phyloP scores from a whole-genome alignment of 1,140 invertebrate genomes.

The Cotesia chilonis region DNA sequence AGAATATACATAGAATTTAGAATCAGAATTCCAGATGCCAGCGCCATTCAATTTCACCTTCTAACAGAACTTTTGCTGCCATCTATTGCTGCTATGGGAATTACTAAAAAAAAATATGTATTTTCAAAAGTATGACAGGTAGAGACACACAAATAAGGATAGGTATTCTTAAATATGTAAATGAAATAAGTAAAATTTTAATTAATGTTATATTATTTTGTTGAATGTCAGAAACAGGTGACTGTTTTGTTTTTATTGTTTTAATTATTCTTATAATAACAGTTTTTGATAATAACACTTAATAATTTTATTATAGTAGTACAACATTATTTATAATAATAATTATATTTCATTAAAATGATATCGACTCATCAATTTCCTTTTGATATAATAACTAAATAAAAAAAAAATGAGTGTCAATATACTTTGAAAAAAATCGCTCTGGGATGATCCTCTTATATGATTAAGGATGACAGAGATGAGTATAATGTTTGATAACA shows the following conservation, averaged over 20 bases:
- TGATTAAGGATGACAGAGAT: slow-evolving; percentile 26
- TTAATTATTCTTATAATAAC: not conserved
- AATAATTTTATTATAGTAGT: slow-evolving; percentile 5
- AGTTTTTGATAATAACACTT: slow-evolving; percentile 4
- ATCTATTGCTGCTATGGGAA: not conserved
- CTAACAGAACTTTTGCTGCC: not conserved
- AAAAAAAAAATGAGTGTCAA: slow-evolving; percentile 10
- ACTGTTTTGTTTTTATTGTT: slow-evolving; percentile 12
- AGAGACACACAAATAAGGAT: too few relatives aligned
- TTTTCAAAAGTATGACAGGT: too few relatives aligned
- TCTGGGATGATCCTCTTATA: slow-evolving; percentile 23
- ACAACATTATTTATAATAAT: slow-evolving; percentile 25
- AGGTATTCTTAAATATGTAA: too few relatives aligned
- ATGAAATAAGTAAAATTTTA: too few relatives aligned
- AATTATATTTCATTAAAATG: not conserved
- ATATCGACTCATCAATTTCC: slow-evolving; percentile 15
- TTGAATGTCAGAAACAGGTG: slow-evolving; percentile 1
- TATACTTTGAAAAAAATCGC: slow-evolving; percentile 7
- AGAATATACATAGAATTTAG: not conserved
- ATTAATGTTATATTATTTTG: not conserved
- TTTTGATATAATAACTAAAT: not conserved
- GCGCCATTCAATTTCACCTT: slow-evolving; percentile 7
- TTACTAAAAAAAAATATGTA: too few relatives aligned
- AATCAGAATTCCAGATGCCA: slow-evolving; percentile 1
- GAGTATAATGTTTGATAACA: slow-evolving; percentile 16